Conservation (phyloP, 2,888 invertebrate species). For the Sinodicranocentrus sp. region DNA sequence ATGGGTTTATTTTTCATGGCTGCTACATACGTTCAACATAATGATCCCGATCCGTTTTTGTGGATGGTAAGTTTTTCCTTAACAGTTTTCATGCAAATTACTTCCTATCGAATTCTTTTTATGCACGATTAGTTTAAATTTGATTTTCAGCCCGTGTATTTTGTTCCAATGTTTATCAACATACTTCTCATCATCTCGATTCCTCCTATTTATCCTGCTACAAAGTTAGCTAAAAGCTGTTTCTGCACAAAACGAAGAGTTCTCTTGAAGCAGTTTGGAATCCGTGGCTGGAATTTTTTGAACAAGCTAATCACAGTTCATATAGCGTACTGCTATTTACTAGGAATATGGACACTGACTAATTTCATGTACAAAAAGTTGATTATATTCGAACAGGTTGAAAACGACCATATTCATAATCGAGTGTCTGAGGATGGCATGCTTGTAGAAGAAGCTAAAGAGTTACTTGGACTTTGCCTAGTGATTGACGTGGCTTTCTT, state of each 20-base stretch:
- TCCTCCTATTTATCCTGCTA: no score
- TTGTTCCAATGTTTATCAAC: conserved; percentile 64
- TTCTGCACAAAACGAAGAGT: no score
- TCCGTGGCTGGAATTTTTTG: conserved; percentile 33
- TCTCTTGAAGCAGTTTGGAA: no score
- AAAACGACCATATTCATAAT: not conserved
- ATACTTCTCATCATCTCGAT: conserved; percentile 33
- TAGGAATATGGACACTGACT: conserved; percentile 69
- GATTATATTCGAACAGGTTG: not conserved
- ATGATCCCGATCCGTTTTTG: conserved; percentile 72
- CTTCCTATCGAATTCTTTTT: no score
- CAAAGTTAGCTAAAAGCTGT: no score
- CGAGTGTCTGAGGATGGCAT: conserved; percentile 43
- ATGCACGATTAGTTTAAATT: not conserved
- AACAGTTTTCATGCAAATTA: no score
- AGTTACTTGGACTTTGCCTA: conserved; percentile 70
- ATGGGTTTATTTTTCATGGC: conserved; percentile 71
- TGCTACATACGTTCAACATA: conserved; percentile 70
- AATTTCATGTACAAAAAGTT: conserved; percentile 16
- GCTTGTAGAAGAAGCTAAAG: conserved; percentile 71
- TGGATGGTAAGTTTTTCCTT: conserved; percentile 73
- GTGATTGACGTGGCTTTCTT: conserved; percentile 66
- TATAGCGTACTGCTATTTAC: conserved; percentile 59
- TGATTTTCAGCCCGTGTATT: conserved; percentile 60
- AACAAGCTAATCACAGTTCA: conserved; percentile 46